Evolutionary conservation across 2,888 invertebrate species (phyloP), one percentile per base, ranked within the genome.

Genomic region (Pocota personata): DNA sequence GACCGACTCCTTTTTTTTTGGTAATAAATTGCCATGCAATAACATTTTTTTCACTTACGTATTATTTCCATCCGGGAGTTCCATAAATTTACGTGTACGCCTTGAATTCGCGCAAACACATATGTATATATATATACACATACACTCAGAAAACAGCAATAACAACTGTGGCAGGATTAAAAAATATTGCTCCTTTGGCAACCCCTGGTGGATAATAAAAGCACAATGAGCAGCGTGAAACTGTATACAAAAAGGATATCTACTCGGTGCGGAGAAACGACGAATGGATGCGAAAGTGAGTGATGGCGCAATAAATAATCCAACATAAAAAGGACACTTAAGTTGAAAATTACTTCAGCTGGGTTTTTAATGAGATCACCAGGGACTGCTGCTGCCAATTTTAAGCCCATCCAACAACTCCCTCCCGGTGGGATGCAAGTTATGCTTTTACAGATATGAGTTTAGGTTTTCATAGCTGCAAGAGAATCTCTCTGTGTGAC

Each of bases 351-450:
- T 88, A 88, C 84, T 86, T 87, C 86, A 86, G 79, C 82, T 82
- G 82, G 87, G 82, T 86, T 87, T 87, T 88, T 88, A 88, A 87
- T 88, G 87, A 87, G 86, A 88, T 88, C 88, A 88, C 87, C 64
- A 80, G 88, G 88, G 87, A 87, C 67, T 80, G 60, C 40, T 82
- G 46, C 37, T 86, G 76, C 71, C 76, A 76, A 67, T 76, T 76
- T 37, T 19, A 58, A 69, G 55, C 40, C 52, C 43, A 21, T 40
- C 62, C 48, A 8, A 4, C 48, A 8, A 4, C 24, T 46, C 37
- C 48, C 12, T 52, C 19, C 57, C 32, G 48, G 21, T 55, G 57
- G 30, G 66, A 66, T 73, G 58, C 55, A 58, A 57, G 71, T 72
- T 64, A 79, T 72, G 58, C 55, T 79, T 62, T 72, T 48, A 79